These are phyloP conservation scores for Leptothorax acervorum DNA, from an alignment of 2,888 invertebrate species.

Conservation along the genomic window DNA sequence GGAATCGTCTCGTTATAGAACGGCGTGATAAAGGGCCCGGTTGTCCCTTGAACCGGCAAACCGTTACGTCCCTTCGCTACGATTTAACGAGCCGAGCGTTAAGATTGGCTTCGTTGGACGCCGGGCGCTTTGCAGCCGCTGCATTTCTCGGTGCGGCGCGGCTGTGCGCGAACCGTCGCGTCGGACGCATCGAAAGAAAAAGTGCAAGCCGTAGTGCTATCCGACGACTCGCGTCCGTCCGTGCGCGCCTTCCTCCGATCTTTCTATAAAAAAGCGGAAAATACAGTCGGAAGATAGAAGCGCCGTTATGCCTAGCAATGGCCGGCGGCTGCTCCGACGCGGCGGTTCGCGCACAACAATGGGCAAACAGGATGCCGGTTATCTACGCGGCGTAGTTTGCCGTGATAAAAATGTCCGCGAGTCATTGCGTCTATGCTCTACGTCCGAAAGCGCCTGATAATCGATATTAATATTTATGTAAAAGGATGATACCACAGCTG, in stretches of 20 bases:
- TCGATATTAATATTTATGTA: slow-evolving; percentile 36
- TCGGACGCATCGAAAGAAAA: slow-evolving; percentile 38
- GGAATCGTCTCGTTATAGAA: slow-evolving; percentile 35
- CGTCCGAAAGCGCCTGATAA: slow-evolving; percentile 7
- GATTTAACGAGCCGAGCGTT: slow-evolving; percentile 59
- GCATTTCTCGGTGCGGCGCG: slow-evolving; percentile 51
- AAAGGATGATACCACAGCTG: neutral
- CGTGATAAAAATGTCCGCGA: slow-evolving; percentile 57
- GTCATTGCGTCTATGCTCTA: neutral
- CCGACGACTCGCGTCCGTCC: slow-evolving; percentile 20
- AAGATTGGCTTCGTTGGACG: slow-evolving; percentile 65
- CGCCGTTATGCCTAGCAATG: slow-evolving; percentile 36
- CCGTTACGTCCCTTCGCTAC: slow-evolving; percentile 49
- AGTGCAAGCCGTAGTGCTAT: slow-evolving; percentile 19
- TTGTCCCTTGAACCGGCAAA: slow-evolving; percentile 60
- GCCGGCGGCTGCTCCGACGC: slow-evolving; percentile 25
- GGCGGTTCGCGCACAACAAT: slow-evolving; percentile 42
- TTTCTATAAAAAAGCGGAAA: slow-evolving; percentile 6
- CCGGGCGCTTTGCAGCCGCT: slow-evolving; percentile 27
- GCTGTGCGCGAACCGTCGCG: slow-evolving; percentile 19
- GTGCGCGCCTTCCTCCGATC: slow-evolving; percentile 1
- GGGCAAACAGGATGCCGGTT: slow-evolving; percentile 69
- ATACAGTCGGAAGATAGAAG: slow-evolving; percentile 32
- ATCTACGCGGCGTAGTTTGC: slow-evolving; percentile 58
- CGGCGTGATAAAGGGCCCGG: slow-evolving; percentile 49